phyloP scores from a whole-genome alignment of 2,888 invertebrate genomes.

The Galerucella pusilla region DNA sequence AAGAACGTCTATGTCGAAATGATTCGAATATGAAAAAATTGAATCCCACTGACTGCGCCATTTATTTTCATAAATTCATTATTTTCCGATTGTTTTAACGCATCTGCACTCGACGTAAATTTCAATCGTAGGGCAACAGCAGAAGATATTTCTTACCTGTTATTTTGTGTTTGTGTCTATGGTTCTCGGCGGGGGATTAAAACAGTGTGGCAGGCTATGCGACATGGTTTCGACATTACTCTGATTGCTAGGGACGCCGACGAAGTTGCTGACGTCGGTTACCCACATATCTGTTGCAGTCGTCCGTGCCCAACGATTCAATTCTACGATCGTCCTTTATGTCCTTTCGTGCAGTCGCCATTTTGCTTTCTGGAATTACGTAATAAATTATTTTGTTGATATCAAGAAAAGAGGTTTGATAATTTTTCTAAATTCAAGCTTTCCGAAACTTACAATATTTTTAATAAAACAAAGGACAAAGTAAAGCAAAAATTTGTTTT shows the following conservation, averaged over 20 bases:
- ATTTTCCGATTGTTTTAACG: slow-evolving; percentile 23
- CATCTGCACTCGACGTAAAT: slow-evolving; percentile 29
- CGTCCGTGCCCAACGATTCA: slow-evolving; percentile 25
- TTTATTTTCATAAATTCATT: slow-evolving; percentile 28
- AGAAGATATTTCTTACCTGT: slow-evolving; percentile 32
- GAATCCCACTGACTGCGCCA: slow-evolving; percentile 13
- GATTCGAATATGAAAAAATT: slow-evolving; percentile 1
- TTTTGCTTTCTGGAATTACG: slow-evolving; percentile 8
- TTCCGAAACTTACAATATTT: too few relatives aligned
- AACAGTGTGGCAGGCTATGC: slow-evolving; percentile 56
- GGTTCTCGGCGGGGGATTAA: slow-evolving; percentile 58
- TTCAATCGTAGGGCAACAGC: slow-evolving; percentile 24
- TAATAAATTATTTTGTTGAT: neutral
- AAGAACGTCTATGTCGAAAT: slow-evolving; percentile 7
- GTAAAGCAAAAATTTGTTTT: too few relatives aligned
- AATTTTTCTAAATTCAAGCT: too few relatives aligned
- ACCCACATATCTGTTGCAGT: slow-evolving; percentile 64
- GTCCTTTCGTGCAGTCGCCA: slow-evolving; percentile 9
- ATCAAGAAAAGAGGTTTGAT: too few relatives aligned
- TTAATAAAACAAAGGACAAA: too few relatives aligned
- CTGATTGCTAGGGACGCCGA: slow-evolving; percentile 61
- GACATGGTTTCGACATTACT: slow-evolving; percentile 65
- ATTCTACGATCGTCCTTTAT: slow-evolving; percentile 17
- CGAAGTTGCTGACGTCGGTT: slow-evolving; percentile 60
- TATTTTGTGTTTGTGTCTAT: slow-evolving; percentile 27